Conservation (phyloP, 1,140 invertebrate species). For the Neomicropteryx cornuta region DNA sequence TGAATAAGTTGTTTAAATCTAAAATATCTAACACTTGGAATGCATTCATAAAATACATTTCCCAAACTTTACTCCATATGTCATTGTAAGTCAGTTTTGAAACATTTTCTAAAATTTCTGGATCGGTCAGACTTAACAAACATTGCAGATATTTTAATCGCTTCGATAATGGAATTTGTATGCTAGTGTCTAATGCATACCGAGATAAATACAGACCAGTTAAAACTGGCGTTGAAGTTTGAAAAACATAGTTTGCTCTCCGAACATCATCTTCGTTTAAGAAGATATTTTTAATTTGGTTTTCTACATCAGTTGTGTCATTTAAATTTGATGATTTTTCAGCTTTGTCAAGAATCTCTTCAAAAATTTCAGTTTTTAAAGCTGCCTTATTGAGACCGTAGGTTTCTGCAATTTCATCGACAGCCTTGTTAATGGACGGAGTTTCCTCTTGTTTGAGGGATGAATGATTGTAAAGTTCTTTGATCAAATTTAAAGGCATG, state of each 20-base stretch:
- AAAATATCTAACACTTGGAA: slow-evolving; percentile 10
- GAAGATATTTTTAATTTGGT: slow-evolving; percentile 6
- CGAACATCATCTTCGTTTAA: slow-evolving; percentile 10
- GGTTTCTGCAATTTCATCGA: slow-evolving; percentile 24
- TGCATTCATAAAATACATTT: slow-evolving; percentile 12
- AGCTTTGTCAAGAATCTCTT: slow-evolving; percentile 10
- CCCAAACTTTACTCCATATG: slow-evolving; percentile 13
- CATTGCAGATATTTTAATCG: slow-evolving; percentile 14
- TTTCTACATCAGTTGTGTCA: not conserved
- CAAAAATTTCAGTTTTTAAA: slow-evolving; percentile 12
- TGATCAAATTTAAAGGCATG: slow-evolving; percentile 25
- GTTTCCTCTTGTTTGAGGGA: slow-evolving; percentile 20
- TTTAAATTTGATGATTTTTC: slow-evolving; percentile 3
- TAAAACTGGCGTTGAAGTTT: slow-evolving; percentile 11
- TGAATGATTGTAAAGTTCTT: slow-evolving; percentile 27
- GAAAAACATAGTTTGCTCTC: slow-evolving; percentile 14
- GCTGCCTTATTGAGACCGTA: slow-evolving; percentile 10
- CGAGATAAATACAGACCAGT: slow-evolving; percentile 11
- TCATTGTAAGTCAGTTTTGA: slow-evolving; percentile 8
- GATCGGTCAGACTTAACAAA: slow-evolving; percentile 10
- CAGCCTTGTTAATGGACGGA: slow-evolving; percentile 26
- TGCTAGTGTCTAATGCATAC: slow-evolving; percentile 9
- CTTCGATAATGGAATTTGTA: slow-evolving; percentile 9
- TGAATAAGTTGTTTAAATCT: slow-evolving; percentile 10
- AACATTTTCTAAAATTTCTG: slow-evolving; percentile 13